phyloP scores from a whole-genome alignment of 2,797 vertebrate genomes.

The Florisuga fusca region DNA sequence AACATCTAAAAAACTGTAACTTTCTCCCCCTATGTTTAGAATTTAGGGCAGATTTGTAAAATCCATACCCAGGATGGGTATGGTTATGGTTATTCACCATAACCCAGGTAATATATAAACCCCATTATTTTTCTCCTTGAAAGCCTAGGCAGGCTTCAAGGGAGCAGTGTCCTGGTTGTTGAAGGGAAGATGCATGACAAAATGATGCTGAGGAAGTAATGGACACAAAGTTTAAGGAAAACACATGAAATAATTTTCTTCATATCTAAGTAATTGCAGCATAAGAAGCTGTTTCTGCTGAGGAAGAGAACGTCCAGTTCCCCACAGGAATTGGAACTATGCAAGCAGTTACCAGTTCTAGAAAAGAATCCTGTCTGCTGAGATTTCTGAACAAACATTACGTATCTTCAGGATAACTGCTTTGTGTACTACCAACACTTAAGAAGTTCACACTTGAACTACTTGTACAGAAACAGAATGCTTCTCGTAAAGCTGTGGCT shows the following conservation, averaged over 20 bases:
- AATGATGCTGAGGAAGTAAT: not conserved
- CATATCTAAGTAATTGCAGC: not conserved
- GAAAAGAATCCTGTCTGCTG: not conserved
- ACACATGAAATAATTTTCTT: not conserved
- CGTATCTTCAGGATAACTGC: not conserved
- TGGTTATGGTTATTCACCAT: too few species aligned
- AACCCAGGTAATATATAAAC: not conserved
- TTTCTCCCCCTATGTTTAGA: not conserved
- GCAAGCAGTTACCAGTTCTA: slow-evolving; percentile 17
- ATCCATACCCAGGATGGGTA: too few species aligned
- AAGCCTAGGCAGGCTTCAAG: not conserved
- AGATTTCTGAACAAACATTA: not conserved
- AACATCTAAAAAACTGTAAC: not conserved
- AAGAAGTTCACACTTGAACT: not conserved
- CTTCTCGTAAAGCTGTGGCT: not conserved
- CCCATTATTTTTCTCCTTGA: not conserved
- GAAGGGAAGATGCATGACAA: not conserved
- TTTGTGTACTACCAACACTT: not conserved
- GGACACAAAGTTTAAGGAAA: not conserved
- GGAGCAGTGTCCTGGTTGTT: not conserved
- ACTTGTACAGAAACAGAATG: not conserved
- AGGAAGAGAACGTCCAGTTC: not conserved
- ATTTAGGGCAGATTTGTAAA: not conserved
- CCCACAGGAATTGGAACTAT: not conserved
- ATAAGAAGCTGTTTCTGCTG: not conserved